phyloP scores from a whole-genome alignment of 2,888 invertebrate species.

The Nemurella pictetii region DNA sequence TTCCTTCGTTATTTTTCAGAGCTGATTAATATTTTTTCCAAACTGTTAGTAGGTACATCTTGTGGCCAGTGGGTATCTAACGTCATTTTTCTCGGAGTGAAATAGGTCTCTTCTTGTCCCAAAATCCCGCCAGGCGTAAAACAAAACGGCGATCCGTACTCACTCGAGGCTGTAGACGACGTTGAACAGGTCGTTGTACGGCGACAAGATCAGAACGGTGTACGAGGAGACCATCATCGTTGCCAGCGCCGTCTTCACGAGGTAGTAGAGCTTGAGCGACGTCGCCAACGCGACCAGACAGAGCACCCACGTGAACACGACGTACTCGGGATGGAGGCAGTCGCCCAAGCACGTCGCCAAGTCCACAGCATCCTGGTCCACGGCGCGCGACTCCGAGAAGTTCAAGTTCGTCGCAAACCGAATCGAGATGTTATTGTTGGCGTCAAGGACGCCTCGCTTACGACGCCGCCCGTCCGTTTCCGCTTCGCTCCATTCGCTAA shows the following conservation, averaged over 20 bases:
- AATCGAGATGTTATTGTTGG: not conserved
- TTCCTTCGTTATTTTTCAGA: too few relatives aligned
- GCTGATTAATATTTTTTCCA: too few relatives aligned
- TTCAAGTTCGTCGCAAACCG: not conserved
- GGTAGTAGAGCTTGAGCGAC: conserved; percentile 85
- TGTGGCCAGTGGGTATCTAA: too few relatives aligned
- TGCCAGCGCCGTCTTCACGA: conserved; percentile 81
- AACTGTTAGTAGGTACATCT: too few relatives aligned
- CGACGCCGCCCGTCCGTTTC: not conserved
- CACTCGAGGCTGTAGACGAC: not conserved
- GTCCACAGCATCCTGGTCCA: not conserved
- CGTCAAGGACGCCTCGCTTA: not conserved
- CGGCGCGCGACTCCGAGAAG: not conserved
- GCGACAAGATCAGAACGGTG: conserved; percentile 67
- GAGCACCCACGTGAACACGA: conserved; percentile 92
- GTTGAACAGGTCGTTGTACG: conserved; percentile 59
- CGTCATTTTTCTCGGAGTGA: too few relatives aligned
- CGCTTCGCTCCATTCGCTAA: not conserved
- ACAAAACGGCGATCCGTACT: not conserved
- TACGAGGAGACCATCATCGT: conserved; percentile 75
- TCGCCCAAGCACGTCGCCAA: not conserved
- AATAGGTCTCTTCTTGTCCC: too few relatives aligned
- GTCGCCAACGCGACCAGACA: conserved; percentile 90
- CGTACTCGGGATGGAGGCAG: conserved; percentile 72
- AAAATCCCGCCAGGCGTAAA: not conserved